These are phyloP conservation scores for Amphimedon queenslandica DNA, from an alignment of 37 sponge, comb jelly and placozoan genomes.

Conservation along the genomic window DNA sequence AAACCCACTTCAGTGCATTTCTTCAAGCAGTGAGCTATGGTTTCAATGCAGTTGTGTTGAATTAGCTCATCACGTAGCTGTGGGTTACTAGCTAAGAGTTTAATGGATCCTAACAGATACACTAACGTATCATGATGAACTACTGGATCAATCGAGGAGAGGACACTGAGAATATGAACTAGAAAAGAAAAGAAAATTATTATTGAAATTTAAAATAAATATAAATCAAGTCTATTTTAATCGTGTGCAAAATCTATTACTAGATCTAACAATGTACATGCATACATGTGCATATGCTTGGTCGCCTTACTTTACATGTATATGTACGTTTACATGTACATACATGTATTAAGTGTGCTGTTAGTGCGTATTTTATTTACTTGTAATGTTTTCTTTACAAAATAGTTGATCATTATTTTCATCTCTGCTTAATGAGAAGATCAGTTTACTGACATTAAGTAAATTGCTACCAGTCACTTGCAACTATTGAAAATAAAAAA, in stretches of 20 bases:
- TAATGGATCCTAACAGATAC: constrained; percentile 69
- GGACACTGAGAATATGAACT: constrained; percentile 41
- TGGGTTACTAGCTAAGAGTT: constrained; percentile 53
- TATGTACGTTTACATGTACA: too few relatives aligned
- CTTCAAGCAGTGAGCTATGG: not conserved
- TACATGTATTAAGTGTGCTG: too few relatives aligned
- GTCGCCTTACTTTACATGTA: too few relatives aligned
- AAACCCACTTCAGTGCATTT: not conserved
- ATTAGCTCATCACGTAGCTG: constrained; percentile 46
- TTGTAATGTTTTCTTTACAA: constrained; percentile 38
- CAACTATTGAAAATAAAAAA: constrained; percentile 45
- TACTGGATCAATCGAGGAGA: constrained; percentile 24
- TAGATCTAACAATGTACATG: too few relatives aligned
- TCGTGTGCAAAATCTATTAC: too few relatives aligned
- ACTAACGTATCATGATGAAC: constrained; percentile 52
- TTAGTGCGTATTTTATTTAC: constrained; percentile 21
- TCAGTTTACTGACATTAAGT: constrained; percentile 71
- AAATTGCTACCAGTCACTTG: constrained; percentile 81
- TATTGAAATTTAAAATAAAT: too few relatives aligned
- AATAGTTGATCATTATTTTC: constrained; percentile 69
- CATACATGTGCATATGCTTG: too few relatives aligned
- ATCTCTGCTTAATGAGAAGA: constrained; percentile 54
- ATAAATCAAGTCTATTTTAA: too few relatives aligned
- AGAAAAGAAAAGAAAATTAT: too few relatives aligned
- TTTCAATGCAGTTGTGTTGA: too few relatives aligned